Conservation (phyloP, 2,797 vertebrate genomes). For the Triplophysa bombifrons region DNA sequence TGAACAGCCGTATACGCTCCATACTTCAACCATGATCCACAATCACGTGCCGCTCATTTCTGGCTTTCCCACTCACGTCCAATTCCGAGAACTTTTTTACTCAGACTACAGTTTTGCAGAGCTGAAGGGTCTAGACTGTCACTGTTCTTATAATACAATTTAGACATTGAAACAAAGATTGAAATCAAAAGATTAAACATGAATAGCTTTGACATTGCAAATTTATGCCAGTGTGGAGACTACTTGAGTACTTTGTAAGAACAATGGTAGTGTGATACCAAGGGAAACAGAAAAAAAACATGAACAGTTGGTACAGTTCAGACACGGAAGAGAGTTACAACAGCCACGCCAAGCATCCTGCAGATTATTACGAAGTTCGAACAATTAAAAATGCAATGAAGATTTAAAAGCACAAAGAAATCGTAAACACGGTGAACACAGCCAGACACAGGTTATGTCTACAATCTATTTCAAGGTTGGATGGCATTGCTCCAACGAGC, state of each 20-base stretch:
- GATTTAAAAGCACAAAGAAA: conserved; percentile 38
- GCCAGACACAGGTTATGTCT: conserved; percentile 25
- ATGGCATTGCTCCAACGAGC: conserved; percentile 50
- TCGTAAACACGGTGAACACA: conserved; percentile 53
- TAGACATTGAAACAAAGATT: not conserved
- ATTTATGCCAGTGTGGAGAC: not conserved
- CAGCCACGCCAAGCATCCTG: conserved; percentile 14
- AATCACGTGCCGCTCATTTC: conserved; percentile 60
- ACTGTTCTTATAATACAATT: not conserved
- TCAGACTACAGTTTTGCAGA: not conserved
- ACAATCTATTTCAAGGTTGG: conserved; percentile 32
- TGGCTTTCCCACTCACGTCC: conserved; percentile 42
- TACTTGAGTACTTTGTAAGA: not conserved
- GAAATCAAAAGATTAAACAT: not conserved
- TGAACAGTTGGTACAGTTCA: not conserved
- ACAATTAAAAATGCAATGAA: conserved; percentile 63
- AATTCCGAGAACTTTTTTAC: conserved; percentile 54
- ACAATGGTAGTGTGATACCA: not conserved
- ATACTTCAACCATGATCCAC: conserved; percentile 49
- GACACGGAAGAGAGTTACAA: conserved; percentile 1
- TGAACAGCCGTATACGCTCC: conserved; percentile 34
- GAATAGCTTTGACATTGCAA: not conserved
- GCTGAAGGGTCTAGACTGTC: no score
- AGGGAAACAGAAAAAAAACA: not conserved
- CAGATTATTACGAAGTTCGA: conserved; percentile 60